Conservation (phyloP, 1,140 invertebrate species). For the Meloidogyne floridensis region DNA sequence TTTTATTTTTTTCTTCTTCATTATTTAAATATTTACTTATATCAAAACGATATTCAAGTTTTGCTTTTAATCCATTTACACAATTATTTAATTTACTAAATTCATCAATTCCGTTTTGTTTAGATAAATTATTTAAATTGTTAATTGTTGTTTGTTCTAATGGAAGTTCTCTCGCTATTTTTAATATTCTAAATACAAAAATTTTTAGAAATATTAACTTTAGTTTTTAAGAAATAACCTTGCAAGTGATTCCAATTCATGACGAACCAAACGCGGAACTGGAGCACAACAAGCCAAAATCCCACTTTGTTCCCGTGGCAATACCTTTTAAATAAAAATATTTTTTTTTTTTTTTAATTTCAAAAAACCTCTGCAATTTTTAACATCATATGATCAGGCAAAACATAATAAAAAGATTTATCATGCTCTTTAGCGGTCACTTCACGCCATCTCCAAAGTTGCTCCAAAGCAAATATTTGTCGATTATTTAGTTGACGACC, state of each 20-base stretch:
- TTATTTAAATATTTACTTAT: conserved; percentile 10
- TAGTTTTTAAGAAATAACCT: neutral
- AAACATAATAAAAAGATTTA: conserved; percentile 85
- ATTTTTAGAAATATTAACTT: conserved; percentile 2
- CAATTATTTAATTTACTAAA: conserved; percentile 38
- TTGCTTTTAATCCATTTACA: conserved; percentile 36
- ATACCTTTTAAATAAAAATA: conserved; percentile 29
- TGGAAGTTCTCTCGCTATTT: conserved; percentile 30
- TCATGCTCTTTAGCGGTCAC: conserved; percentile 80
- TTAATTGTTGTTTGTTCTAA: conserved; percentile 30
- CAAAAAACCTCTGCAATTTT: conserved; percentile 78
- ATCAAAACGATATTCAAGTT: conserved; percentile 43
- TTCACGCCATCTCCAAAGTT: conserved; percentile 84
- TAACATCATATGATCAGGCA: conserved; percentile 93
- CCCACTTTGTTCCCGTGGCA: conserved; percentile 89
- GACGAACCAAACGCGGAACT: conserved; percentile 81
- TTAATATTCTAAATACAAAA: conserved; percentile 32
- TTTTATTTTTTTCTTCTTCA: conserved; percentile 5
- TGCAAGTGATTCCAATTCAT: conserved; percentile 73
- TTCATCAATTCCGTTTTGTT: neutral
- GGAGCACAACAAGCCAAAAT: conserved; percentile 90
- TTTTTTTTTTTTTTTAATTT: neutral
- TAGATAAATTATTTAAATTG: neutral
- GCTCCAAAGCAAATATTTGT: conserved; percentile 80
- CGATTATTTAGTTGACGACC: conserved; percentile 81